phyloP scores from a whole-genome alignment of 2,797 vertebrate species.

The Pangasius macronema region DNA sequence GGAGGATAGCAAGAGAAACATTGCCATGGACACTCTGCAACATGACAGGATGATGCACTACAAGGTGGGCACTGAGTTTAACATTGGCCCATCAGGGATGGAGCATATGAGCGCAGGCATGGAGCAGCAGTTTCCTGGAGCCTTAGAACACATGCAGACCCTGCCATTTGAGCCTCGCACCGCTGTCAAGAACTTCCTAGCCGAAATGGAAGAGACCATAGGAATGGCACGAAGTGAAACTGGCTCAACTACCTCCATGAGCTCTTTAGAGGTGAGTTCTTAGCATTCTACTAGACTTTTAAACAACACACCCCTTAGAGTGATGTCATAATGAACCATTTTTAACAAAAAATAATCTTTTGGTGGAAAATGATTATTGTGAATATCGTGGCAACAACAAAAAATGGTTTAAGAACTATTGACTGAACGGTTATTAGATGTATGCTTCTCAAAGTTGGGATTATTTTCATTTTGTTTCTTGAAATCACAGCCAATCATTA shows the following conservation, averaged over 20 bases:
- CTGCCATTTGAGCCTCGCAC: slow-evolving; percentile 96
- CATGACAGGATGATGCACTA: slow-evolving; percentile 97
- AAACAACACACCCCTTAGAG: background rate
- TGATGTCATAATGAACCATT: background rate
- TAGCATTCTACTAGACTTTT: background rate
- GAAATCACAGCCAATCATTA: background rate
- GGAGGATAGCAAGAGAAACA: slow-evolving; percentile 94
- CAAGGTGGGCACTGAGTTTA: slow-evolving; percentile 94
- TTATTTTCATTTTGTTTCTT: background rate
- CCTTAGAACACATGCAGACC: slow-evolving; percentile 91
- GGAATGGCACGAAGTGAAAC: slow-evolving; percentile 96
- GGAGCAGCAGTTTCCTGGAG: slow-evolving; percentile 87
- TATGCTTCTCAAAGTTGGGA: background rate
- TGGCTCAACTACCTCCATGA: slow-evolving; percentile 98
- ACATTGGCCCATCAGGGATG: slow-evolving; percentile 88
- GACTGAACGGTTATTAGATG: background rate
- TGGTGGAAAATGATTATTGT: background rate
- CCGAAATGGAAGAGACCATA: slow-evolving; percentile 93
- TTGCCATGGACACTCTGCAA: slow-evolving; percentile 91
- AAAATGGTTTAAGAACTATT: background rate
- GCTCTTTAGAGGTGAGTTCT: slow-evolving; percentile 93
- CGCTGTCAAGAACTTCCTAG: slow-evolving; percentile 98
- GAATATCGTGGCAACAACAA: background rate
- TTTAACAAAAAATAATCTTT: background rate
- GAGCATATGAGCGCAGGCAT: slow-evolving; percentile 95